These are phyloP conservation scores for Baronia brevicornis DNA, from an alignment of 2,888 invertebrate genomes.

Conservation along the genomic window DNA sequence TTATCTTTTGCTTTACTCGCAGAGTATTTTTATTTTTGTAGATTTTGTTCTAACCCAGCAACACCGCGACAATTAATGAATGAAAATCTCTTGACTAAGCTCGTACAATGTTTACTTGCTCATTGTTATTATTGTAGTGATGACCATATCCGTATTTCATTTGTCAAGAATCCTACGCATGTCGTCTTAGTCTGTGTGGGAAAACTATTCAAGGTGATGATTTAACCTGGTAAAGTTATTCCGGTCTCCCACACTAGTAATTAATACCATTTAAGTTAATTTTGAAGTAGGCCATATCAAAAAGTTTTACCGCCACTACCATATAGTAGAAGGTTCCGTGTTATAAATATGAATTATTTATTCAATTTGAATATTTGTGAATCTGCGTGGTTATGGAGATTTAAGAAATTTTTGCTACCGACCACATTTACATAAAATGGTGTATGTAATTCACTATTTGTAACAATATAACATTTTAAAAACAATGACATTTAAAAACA, in stretches of 20 bases:
- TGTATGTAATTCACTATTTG: too few relatives aligned
- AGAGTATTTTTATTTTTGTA: too few relatives aligned
- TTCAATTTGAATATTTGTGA: too few relatives aligned
- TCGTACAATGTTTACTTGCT: constrained; percentile 5
- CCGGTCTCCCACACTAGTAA: constrained; percentile 47
- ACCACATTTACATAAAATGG: too few relatives aligned
- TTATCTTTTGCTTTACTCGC: too few relatives aligned
- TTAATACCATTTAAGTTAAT: constrained; percentile 33
- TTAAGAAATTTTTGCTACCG: too few relatives aligned
- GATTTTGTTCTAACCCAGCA: too few relatives aligned
- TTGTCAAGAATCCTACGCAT: constrained; percentile 21
- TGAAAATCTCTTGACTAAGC: constrained; percentile 13
- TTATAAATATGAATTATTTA: too few relatives aligned
- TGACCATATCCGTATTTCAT: constrained; percentile 18
- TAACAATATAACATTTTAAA: too few relatives aligned
- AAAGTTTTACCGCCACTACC: constrained; percentile 4
- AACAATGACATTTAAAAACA: too few relatives aligned
- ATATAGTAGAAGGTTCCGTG: too few relatives aligned
- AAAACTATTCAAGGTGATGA: constrained; percentile 31
- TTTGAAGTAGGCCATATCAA: constrained; percentile 3
- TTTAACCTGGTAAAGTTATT: constrained; percentile 36
- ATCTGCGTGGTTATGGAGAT: too few relatives aligned
- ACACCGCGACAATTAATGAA: constrained; percentile 5
- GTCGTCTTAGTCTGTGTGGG: constrained; percentile 39
- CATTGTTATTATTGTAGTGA: constrained; percentile 13